Percentiles rank a stretch among this genome's conserved stretches.
Conservation (phyloP, 2,113 vertebrate genomes). For the Lucifuga dentata region DNA sequence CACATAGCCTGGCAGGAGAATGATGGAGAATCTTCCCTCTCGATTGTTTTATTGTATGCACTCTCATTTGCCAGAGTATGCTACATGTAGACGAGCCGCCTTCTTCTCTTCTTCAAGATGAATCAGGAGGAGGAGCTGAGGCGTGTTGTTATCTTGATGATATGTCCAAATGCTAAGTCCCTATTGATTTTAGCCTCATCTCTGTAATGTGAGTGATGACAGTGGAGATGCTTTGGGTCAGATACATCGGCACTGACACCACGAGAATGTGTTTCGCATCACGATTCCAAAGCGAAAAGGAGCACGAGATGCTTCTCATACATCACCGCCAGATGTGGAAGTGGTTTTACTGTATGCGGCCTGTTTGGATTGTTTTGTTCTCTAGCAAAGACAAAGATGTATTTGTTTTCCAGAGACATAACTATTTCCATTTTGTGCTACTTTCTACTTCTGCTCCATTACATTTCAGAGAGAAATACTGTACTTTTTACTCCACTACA, state of each 20-base stretch:
- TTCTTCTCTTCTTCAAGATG: conserved; percentile 20
- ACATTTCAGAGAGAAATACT: too few species aligned
- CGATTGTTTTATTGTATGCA: conserved; percentile 14
- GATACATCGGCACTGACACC: conserved; percentile 24
- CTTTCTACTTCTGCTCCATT: too few species aligned
- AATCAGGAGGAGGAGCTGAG: conserved; percentile 39
- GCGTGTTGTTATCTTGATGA: conserved; percentile 60
- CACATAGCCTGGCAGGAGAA: conserved; percentile 18
- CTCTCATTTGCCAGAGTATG: conserved; percentile 19
- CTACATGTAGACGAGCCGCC: conserved; percentile 9
- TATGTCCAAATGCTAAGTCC: conserved; percentile 42
- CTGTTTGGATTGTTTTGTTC: conserved; percentile 2
- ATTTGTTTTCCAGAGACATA: conserved; percentile 4
- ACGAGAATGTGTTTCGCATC: conserved; percentile 27
- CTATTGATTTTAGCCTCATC: conserved; percentile 62
- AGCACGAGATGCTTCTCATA: conserved; percentile 11
- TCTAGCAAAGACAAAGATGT: background rate
- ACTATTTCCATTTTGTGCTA: too few species aligned
- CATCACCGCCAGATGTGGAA: conserved; percentile 20
- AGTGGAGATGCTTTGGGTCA: conserved; percentile 37
- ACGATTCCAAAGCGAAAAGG: background rate
- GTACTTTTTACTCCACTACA: too few species aligned
- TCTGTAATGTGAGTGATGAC: conserved; percentile 61
- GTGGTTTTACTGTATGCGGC: background rate
- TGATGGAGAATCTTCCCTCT: too few species aligned